These are phyloP conservation scores for Drosophila nr. medialis DNA, from an alignment of 2,888 invertebrate genomes.

Conservation along the genomic window DNA sequence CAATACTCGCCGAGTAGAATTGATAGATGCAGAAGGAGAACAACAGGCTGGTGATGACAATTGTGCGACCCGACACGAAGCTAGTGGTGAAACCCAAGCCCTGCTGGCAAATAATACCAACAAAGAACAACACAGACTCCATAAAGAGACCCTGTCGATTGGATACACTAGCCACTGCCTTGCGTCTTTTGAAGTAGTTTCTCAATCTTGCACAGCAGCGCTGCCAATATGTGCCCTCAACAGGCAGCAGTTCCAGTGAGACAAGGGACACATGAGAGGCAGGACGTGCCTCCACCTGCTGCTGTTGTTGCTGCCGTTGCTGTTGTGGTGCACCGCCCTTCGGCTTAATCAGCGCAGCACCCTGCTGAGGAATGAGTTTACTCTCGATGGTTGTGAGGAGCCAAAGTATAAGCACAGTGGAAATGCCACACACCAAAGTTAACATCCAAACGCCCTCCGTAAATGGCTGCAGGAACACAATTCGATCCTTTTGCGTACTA, in stretches of 20 bases:
- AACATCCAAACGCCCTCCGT: constrained; percentile 87
- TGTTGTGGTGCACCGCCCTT: constrained; percentile 58
- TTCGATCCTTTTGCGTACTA: constrained; percentile 86
- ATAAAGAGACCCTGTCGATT: constrained; percentile 72
- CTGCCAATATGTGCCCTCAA: constrained; percentile 37
- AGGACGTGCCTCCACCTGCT: background rate
- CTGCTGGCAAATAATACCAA: constrained; percentile 85
- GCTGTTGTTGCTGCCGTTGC: constrained; percentile 13
- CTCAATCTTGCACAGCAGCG: constrained; percentile 48
- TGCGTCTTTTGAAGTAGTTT: constrained; percentile 46
- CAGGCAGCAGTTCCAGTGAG: constrained; percentile 26
- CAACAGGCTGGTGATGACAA: constrained; percentile 86
- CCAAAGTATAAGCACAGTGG: constrained; percentile 78
- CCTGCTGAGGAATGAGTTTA: constrained; percentile 56
- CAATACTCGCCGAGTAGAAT: constrained; percentile 89
- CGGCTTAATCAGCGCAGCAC: constrained; percentile 64
- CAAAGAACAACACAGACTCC: constrained; percentile 84
- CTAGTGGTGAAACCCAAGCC: constrained; percentile 83
- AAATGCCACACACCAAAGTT: constrained; percentile 83
- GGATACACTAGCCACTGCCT: constrained; percentile 33
- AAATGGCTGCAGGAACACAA: constrained; percentile 88
- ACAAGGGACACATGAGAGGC: constrained; percentile 9
- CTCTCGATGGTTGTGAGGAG: constrained; percentile 70
- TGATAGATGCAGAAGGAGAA: constrained; percentile 88
- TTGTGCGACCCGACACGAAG: constrained; percentile 86